Base-by-base conservation (phyloP, 2,888 invertebrate species). In the Amphipyra berbera region DNA sequence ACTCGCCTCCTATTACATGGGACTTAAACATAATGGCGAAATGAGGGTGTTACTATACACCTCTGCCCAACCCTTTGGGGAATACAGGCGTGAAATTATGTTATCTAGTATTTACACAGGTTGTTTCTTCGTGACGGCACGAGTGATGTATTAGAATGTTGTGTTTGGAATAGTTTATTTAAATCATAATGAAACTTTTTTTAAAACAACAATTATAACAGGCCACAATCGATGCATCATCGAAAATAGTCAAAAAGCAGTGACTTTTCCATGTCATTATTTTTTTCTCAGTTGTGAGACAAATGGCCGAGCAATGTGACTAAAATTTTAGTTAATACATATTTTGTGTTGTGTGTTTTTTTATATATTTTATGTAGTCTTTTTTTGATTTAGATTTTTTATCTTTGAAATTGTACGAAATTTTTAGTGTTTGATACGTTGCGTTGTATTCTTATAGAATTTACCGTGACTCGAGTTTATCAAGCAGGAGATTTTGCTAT, bases 271-370 rank as follows among this genome's bases (percentile, higher is more conserved):
- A 54, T 48, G 67, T 75, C 85, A 93, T 90, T 90, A 83, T 64
- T 68, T 68, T 79, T 69, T 70, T 72, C 75, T 79, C 70, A 80
- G 81, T 80, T 75, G 89, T 82, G 80, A 83, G 79, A 85, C 78
- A 88, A 88, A 92, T 92, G 91, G 89, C 88, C 85, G 83, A 89
- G 94, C 86, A 83, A 94, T 95, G 94, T 95, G 92, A 95, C 89
- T 91, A 85, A 94, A 93, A 92, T 92, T 93, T 90, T 91, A 88
- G 92, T 93, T 88, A 82, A 72, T 68, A 76, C 62, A 76, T 87
- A 82, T 91, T 94, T 93, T 94, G 93, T 95, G 94, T 94, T 93
- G 90, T 94, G 93, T 94, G 93, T 95, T 93, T 93, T 90, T 76
- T 66, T 88, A 82, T 89, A 86, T 88, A 85, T 91, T 90, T 87